Base-by-base conservation (phyloP, 2,888 invertebrate genomes). In the Craniophora ligustri region DNA sequence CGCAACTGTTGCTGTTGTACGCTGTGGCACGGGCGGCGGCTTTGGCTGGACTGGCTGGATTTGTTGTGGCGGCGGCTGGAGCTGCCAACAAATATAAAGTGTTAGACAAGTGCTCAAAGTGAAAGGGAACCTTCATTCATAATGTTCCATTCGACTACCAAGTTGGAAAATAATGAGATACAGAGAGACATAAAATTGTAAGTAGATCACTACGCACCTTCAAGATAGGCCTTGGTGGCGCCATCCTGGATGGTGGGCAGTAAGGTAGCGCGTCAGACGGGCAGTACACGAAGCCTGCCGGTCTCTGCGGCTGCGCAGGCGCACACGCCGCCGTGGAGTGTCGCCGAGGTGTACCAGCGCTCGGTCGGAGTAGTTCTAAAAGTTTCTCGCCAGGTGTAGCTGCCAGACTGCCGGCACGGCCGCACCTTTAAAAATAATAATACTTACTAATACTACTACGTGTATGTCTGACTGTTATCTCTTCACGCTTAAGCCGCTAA, bases 301-400 rank as follows among this genome's bases (percentile, higher is more conserved):
- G 84, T 2, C 87, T 77, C 55, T 73, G 81, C 2, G 76, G 82
- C 49, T 79, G 84, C 30, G 73, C 73, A 36, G 88, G 89, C 34
- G 85, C 91, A 72, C 87, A 86, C 30, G 87, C 89, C 1, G 91
- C 91, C 1, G 92, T 88, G 30, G 91, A 90, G 78, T 92, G 92
- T 6, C 94, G 87, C 41, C 94, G 89, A n/a, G 91, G 92, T 0
- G 91, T 86, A 28, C 89, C 91, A 1, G 73, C 71, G 67, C 85
- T 91, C 34, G 94, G 94, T 60, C 94, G 89, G 64, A 94, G 89
- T 63, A 94, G 86, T 72, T 94, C 94, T 79, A 94, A 88, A 57
- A 94, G 91, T 71, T 93, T 91, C 85, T 94, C 93, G 68, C 93
- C 92, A 59, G 93, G 92, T 54, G 91, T 91, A 60, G 91, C 92